Evolutionary conservation across 1,140 invertebrate genomes (phyloP).

Genomic region (Paracyclopina nana): DNA sequence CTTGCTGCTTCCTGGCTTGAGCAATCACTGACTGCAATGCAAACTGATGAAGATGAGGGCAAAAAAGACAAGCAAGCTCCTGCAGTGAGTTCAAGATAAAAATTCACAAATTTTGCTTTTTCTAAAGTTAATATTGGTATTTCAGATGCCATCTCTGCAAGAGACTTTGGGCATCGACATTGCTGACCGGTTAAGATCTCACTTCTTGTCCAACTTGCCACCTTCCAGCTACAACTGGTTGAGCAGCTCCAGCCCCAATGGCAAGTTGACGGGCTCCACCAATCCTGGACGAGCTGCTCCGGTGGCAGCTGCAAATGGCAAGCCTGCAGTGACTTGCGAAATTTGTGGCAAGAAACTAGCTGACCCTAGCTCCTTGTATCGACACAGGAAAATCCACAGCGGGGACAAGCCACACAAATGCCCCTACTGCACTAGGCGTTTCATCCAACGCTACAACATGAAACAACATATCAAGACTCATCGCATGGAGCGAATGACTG

Average conservation of each 20-base stretch:
- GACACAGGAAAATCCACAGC: conserved; percentile 16
- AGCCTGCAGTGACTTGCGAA: conserved; percentile 13
- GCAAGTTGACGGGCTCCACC: background rate
- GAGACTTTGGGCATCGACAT: background rate
- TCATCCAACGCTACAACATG: conserved; percentile 16
- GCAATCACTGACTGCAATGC: no score
- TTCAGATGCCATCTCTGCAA: no score
- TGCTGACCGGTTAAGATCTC: background rate
- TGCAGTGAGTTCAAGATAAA: no score
- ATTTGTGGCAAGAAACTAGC: conserved; percentile 15
- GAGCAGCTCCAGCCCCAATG: background rate
- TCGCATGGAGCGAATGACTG: no score
- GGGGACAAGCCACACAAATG: conserved; percentile 16
- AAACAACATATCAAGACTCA: conserved; percentile 16
- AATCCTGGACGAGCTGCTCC: no score
- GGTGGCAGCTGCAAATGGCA: conserved; percentile 16
- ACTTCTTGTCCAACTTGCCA: background rate
- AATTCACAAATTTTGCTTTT: no score
- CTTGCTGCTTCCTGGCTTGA: no score
- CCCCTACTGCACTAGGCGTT: conserved; percentile 4
- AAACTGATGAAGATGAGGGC: no score
- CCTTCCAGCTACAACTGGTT: background rate
- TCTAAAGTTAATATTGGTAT: no score
- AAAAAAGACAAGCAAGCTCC: no score
- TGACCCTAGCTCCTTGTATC: conserved; percentile 14